Evolutionary conservation across 2,113 vertebrate species (phyloP).

Genomic region (Thryonomys swinderianus): DNA sequence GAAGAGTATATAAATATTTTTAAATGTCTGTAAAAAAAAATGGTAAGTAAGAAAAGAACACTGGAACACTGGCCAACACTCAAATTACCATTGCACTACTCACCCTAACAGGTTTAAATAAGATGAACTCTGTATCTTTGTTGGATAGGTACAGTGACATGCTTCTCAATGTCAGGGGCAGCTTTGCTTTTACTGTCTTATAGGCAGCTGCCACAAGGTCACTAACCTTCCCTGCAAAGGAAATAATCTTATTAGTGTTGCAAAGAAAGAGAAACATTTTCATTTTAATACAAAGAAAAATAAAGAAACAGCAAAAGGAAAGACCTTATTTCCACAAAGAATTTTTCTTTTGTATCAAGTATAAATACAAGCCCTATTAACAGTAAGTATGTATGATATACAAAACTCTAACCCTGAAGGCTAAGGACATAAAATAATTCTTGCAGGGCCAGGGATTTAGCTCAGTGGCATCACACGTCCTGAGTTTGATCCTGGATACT

Average conservation of each 20-base stretch:
- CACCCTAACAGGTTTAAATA: constrained; percentile 98
- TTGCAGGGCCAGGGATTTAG: background rate
- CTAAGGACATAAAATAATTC: background rate
- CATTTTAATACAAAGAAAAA: constrained; percentile 62
- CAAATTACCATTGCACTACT: constrained; percentile 80
- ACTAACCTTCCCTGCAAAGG: constrained; percentile 94
- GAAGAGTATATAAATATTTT: background rate
- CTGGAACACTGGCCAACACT: background rate
- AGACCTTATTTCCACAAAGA: constrained; percentile 24
- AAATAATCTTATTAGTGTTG: constrained; percentile 68
- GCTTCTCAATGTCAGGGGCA: constrained; percentile 94
- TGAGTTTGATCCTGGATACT: too few species aligned
- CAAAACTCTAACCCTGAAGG: background rate
- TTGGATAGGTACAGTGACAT: constrained; percentile 98
- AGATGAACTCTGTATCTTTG: constrained; percentile 98
- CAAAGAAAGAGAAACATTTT: constrained; percentile 56
- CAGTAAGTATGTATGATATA: background rate
- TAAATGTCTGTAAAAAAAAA: background rate
- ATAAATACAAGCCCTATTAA: constrained; percentile 22
- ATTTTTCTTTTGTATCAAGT: constrained; percentile 15
- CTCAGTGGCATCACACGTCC: too few species aligned
- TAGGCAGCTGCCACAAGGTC: constrained; percentile 95
- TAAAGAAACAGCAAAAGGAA: background rate
- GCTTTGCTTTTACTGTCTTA: constrained; percentile 95
- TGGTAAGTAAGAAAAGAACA: background rate